Evolutionary conservation across 1,140 invertebrate species (phyloP).

Genomic region (Microplitis mediator): DNA sequence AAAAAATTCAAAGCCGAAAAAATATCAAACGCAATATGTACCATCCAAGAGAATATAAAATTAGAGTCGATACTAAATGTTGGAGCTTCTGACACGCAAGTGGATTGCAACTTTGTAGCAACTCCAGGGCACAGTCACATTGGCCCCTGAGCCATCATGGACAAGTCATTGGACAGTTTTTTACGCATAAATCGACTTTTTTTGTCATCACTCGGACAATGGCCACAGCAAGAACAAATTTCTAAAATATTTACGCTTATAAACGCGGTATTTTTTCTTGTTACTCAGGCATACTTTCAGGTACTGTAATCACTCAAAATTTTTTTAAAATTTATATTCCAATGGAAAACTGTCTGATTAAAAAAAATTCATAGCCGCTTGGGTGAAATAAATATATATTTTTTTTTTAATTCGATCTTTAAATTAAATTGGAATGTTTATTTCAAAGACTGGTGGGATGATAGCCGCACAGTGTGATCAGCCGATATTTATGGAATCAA

Average conservation of each 20-base stretch:
- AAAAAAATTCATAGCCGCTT: no score
- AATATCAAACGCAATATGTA: no score
- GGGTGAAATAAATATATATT: no score
- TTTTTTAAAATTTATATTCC: neutral
- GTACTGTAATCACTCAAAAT: slow-evolving; percentile 20
- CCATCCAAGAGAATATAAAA: no score
- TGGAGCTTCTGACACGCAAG: no score
- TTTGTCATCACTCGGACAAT: slow-evolving; percentile 33
- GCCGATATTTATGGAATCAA: slow-evolving; percentile 34
- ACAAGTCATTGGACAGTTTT: slow-evolving; percentile 4
- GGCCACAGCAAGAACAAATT: slow-evolving; percentile 35
- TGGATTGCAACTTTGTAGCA: no score
- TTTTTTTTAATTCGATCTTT: no score
- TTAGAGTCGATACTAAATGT: no score
- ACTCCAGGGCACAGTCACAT: no score
- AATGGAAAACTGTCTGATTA: neutral
- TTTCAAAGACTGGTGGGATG: slow-evolving; percentile 37
- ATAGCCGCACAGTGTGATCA: slow-evolving; percentile 30
- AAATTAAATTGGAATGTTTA: neutral
- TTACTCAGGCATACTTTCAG: slow-evolving; percentile 35
- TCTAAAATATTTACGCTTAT: slow-evolving; percentile 26
- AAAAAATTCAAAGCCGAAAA: no score
- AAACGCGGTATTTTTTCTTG: slow-evolving; percentile 28
- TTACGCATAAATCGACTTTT: slow-evolving; percentile 32
- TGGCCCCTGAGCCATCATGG: neutral